Evolutionary conservation across 2,113 vertebrate species (phyloP).

Genomic region (Vulpes vulpes): DNA sequence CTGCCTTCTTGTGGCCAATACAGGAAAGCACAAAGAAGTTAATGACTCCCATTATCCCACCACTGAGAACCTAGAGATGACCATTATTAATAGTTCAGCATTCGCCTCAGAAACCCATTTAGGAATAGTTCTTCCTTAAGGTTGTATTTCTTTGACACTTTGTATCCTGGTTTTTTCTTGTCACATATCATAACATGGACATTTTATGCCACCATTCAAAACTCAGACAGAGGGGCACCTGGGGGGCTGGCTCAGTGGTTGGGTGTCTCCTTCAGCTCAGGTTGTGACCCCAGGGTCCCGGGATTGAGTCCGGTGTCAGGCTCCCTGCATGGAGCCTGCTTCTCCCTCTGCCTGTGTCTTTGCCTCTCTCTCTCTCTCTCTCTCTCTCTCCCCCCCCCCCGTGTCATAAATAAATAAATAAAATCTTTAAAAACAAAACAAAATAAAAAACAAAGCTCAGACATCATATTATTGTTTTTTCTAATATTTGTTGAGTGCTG

Average conservation of each 20-base stretch:
- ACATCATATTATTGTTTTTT: background rate
- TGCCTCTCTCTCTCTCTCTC: too few species aligned
- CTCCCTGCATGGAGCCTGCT: too few species aligned
- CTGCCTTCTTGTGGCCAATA: conserved; percentile 1
- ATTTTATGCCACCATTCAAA: background rate
- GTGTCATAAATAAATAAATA: too few species aligned
- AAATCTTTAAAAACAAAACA: too few species aligned
- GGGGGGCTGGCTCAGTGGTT: too few species aligned
- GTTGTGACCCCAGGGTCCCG: too few species aligned
- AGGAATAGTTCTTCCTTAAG: background rate
- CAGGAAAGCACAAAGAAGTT: background rate
- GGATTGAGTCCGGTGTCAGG: too few species aligned
- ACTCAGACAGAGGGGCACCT: background rate
- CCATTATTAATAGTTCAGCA: background rate
- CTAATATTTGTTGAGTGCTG: background rate
- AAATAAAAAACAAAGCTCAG: background rate
- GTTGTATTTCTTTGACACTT: conserved; percentile 22
- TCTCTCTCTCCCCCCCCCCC: too few species aligned
- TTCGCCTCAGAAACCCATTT: background rate
- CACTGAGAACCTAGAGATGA: background rate
- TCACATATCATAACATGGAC: background rate
- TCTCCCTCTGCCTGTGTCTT: too few species aligned
- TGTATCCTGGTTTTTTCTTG: conserved; percentile 9
- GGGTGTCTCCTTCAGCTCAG: too few species aligned
- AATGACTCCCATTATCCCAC: background rate